Base-by-base conservation (phyloP, 2,888 invertebrate species). In the Stratiomys singularior region DNA sequence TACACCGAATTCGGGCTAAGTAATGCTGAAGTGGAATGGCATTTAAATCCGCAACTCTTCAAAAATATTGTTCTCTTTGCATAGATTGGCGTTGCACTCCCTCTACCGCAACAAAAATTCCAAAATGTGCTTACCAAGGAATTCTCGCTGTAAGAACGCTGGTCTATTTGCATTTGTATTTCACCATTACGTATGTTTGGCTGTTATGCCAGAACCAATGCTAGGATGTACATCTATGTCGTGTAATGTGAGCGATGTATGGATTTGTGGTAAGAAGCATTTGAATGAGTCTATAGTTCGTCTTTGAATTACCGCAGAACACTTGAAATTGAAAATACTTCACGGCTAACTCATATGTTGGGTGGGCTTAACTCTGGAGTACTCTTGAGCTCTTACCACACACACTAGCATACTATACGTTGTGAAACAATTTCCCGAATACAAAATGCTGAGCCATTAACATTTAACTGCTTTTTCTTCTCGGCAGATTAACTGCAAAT, bases 41-140 rank as follows among this genome's bases (percentile, higher is more conserved):
- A 52, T 64, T 64, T 46, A 76, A 76, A 76, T 76, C 76, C 66
- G 76, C 76, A 76, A 63, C 64, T 66, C 76, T 76, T 76, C 76
- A 76, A 37, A 76, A 76, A 76, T 76, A 66, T 66, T 66, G 52
- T 66, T 47, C 76, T 21, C 56, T 56, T 56, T 72, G 30, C 72
- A 60, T 21, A 28, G 72, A 52, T 30, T 28, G 67, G 72, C 30
- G 27, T n/a, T 71, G 72, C 46, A 58, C 72, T 37, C 72, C 4
- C 15, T 52, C 52, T 52, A 3, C 9, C 37, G n/a, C n/a, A n/a
- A n/a, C n/a, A 18, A 13, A 5, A 3, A 9, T 52, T 52, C 52
- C 7, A 52, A 52, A 52, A n/a, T 52, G 15, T 52, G 52, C 52
- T 52, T 52, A 52, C n/a, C 52, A 13, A 11, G 18, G 11, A 64